Conservation (phyloP, 2,797 vertebrate genomes). For the Ctenopoma multispine region DNA sequence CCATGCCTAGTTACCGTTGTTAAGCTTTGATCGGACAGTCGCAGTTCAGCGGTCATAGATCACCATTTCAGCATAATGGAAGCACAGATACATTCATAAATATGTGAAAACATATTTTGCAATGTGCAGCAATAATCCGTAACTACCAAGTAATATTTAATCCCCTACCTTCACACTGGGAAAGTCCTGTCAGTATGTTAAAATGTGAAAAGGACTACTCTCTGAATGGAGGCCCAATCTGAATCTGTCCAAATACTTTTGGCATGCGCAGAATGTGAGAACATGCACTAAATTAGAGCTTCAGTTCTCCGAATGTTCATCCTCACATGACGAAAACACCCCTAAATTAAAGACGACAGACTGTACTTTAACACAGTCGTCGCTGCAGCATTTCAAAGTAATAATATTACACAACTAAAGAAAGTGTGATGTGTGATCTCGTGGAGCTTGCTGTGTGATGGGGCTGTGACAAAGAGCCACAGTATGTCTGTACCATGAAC, state of each 20-base stretch:
- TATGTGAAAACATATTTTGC: slow-evolving; percentile 4
- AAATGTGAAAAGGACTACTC: slow-evolving; percentile 35
- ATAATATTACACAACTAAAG: slow-evolving; percentile 30
- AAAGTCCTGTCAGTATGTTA: slow-evolving; percentile 38
- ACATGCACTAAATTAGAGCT: slow-evolving; percentile 33
- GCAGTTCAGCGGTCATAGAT: background rate
- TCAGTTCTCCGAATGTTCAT: slow-evolving; percentile 41
- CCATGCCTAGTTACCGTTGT: no score
- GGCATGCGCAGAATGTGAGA: slow-evolving; percentile 4
- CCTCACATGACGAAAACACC: slow-evolving; percentile 52
- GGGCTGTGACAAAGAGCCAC: slow-evolving; percentile 41
- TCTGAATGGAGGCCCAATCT: slow-evolving; percentile 44
- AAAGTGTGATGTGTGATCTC: slow-evolving; percentile 43
- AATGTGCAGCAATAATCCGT: slow-evolving; percentile 13
- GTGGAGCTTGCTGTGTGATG: slow-evolving; percentile 24
- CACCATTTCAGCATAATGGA: background rate
- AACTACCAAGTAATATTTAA: slow-evolving; percentile 28
- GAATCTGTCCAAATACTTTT: slow-evolving; percentile 51
- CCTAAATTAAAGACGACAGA: slow-evolving; percentile 61
- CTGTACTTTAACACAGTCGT: slow-evolving; percentile 54
- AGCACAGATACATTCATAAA: background rate
- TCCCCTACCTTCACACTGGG: slow-evolving; percentile 5
- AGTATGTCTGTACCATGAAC: slow-evolving; percentile 35
- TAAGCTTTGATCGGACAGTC: no score
- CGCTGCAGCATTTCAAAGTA: slow-evolving; percentile 39